Evolutionary conservation across 2,888 invertebrate genomes (phyloP), one percentile per base, ranked within the genome.

Genomic region (Ceriagrion tenellum): DNA sequence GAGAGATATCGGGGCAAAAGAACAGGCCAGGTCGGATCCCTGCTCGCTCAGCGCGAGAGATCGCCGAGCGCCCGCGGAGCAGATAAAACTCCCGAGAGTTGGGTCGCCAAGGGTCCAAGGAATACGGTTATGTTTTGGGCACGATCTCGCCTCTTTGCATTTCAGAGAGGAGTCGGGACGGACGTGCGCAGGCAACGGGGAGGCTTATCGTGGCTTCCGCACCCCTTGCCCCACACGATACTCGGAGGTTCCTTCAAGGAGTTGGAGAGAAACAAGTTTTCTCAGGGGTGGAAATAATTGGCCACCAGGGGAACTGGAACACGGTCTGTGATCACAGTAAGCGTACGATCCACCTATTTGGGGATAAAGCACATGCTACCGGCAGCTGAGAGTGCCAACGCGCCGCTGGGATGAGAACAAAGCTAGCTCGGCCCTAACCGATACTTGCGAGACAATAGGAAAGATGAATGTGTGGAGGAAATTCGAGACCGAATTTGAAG

Each of bases 111-210:
- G 81, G 35, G 81, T 35, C 81, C 81, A 26, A 47, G 81, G 81
- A 35, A 81, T 81, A 81, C 81, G 81, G 81, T 81, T 81, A 81
- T 81, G 35, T 81, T 81, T 81, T 81, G 26, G 81, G 35, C 81
- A 81, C 81, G 81, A 81, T 30, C 81, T 81, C 81, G 35, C 81
- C 81, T 81, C 81, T 81, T 81, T 81, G 81, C 81, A 81, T 81
- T 81, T 35, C 12, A 16, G 59, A 59, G 12, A 35, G 35, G 81
- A 81, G 35, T 23, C 81, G 30, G 81, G 35, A 20, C 16, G 81
- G 26, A 35, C 81, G 81, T 81, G 81, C 30, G 13, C 30, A n/a
- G 69, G 26, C n/a, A n/a, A 10, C 6, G 13, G 69, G 26, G 69
- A 23, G 69, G 81, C 81, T 81, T 81, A 81, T 81, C 81, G n/a